Evolutionary conservation across 1,140 invertebrate genomes (phyloP).

Genomic region (Stegodyphus mimosarum): DNA sequence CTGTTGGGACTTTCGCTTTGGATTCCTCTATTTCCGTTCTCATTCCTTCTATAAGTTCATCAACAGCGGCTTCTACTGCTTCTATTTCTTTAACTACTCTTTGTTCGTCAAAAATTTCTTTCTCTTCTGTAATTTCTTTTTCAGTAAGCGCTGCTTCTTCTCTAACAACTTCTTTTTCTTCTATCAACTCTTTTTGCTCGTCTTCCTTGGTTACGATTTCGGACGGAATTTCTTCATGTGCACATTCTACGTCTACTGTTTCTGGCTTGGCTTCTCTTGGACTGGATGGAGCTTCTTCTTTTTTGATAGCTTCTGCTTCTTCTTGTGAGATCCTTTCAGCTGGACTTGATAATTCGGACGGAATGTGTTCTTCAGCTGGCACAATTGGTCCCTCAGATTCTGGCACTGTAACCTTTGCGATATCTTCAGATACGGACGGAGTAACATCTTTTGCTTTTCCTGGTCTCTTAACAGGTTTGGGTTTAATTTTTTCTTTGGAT

Average conservation of each 20-base stretch:
- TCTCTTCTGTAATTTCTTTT: not conserved
- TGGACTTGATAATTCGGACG: conserved; percentile 37
- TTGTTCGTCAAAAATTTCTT: conserved; percentile 42
- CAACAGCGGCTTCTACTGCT: conserved; percentile 51
- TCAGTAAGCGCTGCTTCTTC: not conserved
- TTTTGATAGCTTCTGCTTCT: not conserved
- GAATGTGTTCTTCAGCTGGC: conserved; percentile 29
- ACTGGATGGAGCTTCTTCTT: conserved; percentile 41
- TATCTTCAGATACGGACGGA: conserved; percentile 45
- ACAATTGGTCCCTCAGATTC: conserved; percentile 25
- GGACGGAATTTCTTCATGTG: conserved; percentile 49
- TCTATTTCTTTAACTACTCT: conserved; percentile 57
- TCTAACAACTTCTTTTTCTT: not conserved
- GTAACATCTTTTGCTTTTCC: conserved; percentile 37
- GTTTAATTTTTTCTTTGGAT: conserved; percentile 54
- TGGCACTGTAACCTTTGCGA: not conserved
- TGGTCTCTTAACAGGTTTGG: conserved; percentile 52
- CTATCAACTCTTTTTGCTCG: not conserved
- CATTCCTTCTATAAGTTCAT: conserved; percentile 57
- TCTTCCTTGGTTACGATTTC: not conserved
- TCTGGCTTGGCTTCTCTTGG: conserved; percentile 24
- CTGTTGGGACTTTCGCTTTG: not conserved
- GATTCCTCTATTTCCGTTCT: conserved; percentile 38
- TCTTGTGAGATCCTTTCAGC: not conserved
- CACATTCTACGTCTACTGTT: not conserved